A percentile compares a stretch with the other conserved stretches of the same genome.
Conservation (phyloP, 2,113 vertebrate genomes). For the Larimichthys polyactis region DNA sequence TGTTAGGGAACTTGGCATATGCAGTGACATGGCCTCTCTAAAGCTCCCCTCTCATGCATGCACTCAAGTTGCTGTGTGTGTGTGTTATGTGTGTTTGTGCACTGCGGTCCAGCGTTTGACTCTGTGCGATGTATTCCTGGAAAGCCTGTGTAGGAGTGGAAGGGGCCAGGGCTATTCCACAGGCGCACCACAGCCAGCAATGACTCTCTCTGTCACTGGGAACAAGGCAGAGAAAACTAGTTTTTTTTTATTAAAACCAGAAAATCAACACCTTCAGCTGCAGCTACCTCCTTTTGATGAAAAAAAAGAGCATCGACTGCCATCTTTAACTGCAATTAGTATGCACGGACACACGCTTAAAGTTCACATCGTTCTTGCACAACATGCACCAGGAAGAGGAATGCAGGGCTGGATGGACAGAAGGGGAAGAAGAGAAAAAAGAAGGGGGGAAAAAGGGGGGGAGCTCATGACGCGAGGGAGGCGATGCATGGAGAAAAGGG, state of each 20-base stretch:
- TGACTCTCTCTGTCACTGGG: conserved; percentile 24
- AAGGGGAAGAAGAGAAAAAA: neutral
- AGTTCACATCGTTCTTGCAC: conserved; percentile 44
- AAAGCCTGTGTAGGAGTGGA: conserved; percentile 62
- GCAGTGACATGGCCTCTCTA: conserved; percentile 30
- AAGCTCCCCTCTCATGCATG: conserved; percentile 39
- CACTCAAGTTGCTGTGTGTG: conserved; percentile 24
- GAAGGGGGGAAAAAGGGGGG: neutral
- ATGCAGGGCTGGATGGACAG: neutral
- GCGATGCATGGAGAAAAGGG: neutral
- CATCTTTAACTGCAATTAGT: conserved; percentile 19
- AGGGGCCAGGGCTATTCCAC: conserved; percentile 39
- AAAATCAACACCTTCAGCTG: neutral
- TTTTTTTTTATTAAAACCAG: neutral
- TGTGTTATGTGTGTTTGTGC: neutral
- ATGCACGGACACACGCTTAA: conserved; percentile 32
- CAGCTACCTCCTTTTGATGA: neutral
- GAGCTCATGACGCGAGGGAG: neutral
- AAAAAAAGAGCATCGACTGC: neutral
- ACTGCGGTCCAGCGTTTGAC: conserved; percentile 50
- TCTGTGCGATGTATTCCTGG: conserved; percentile 71
- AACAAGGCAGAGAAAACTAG: conserved; percentile 17
- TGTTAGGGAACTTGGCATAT: conserved; percentile 36
- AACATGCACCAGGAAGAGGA: conserved; percentile 43
- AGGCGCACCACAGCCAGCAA: conserved; percentile 26